phyloP scores from a whole-genome alignment of 2,113 vertebrate genomes.

The Laticauda laticaudata region DNA sequence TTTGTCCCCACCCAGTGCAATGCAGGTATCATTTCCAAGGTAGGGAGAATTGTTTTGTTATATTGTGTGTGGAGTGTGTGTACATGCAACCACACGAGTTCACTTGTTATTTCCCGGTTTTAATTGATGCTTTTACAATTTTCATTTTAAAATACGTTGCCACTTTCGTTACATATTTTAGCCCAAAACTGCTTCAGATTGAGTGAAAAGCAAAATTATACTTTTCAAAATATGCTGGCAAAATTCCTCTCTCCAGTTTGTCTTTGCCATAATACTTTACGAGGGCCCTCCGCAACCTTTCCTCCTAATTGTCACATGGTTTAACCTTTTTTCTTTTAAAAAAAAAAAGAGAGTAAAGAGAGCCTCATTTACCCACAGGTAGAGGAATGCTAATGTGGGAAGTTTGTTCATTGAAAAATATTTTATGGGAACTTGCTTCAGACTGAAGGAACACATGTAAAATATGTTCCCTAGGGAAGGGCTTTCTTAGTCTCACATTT shows the following conservation, averaged over 20 bases:
- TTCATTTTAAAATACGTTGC: conserved; percentile 30
- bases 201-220: background rate
- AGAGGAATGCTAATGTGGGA: conserved; percentile 60
- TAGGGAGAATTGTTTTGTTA: background rate
- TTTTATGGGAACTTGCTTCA: conserved; percentile 56
- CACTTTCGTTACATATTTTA: conserved; percentile 26
- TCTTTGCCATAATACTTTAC: conserved; percentile 38
- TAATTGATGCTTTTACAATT: background rate
- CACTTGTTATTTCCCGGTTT: background rate
- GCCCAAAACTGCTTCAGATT: conserved; percentile 6
- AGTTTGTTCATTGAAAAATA: conserved; percentile 60
- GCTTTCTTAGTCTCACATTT: conserved; percentile 49
- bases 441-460: conserved; percentile 56
- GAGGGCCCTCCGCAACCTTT: conserved; percentile 44
- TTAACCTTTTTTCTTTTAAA: background rate
- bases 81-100: accelerated
- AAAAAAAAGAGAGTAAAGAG: background rate
- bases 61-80: background rate
- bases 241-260: conserved; percentile 22
- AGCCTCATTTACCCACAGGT: conserved; percentile 43
- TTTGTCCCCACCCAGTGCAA: background rate
- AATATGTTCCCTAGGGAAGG: conserved; percentile 46
- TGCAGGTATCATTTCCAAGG: background rate
- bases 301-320: conserved; percentile 55
- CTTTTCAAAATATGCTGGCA: background rate